Conservation (phyloP, 2,113 vertebrate genomes). For the Burhinus oedicnemus region DNA sequence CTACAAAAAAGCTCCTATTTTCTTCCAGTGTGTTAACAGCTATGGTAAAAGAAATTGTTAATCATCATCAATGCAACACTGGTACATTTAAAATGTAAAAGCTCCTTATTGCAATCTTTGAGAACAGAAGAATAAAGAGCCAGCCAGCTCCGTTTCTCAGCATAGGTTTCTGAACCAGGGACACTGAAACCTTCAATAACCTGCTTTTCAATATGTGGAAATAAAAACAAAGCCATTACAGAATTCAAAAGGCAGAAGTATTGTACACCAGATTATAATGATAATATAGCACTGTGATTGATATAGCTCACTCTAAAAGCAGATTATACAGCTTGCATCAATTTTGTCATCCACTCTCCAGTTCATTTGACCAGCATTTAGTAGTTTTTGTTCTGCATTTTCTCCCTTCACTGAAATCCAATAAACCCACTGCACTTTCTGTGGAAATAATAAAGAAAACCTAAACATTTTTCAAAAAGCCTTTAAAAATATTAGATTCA, state of each 20-base stretch:
- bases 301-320: slow-evolving; percentile 62
- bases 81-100: neutral
- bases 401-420: slow-evolving; percentile 55
- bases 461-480: slow-evolving; percentile 27
- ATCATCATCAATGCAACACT: neutral
- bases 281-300: slow-evolving; percentile 57
- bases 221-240: slow-evolving; percentile 53
- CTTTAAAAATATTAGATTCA: slow-evolving; percentile 52
- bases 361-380: neutral
- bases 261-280: slow-evolving; percentile 55
- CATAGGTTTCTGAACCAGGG: slow-evolving; percentile 27
- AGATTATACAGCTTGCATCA: slow-evolving; percentile 66
- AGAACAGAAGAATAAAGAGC: slow-evolving; percentile 28
- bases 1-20: neutral
- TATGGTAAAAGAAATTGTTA: neutral
- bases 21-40: neutral
- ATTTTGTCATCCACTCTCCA: slow-evolving; percentile 4
- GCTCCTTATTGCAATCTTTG: slow-evolving; percentile 35
- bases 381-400: slow-evolving; percentile 1
- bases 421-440: slow-evolving; percentile 35
- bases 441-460: slow-evolving; percentile 49
- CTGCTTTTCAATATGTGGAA: slow-evolving; percentile 32
- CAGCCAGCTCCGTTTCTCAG: slow-evolving; percentile 25
- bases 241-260: slow-evolving; percentile 68
- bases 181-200: slow-evolving; percentile 14